Percentiles rank a stretch among this genome's conserved stretches.
Evolutionary conservation across 2,113 vertebrate species (phyloP).

Genomic region (Dissostichus mawsoni): DNA sequence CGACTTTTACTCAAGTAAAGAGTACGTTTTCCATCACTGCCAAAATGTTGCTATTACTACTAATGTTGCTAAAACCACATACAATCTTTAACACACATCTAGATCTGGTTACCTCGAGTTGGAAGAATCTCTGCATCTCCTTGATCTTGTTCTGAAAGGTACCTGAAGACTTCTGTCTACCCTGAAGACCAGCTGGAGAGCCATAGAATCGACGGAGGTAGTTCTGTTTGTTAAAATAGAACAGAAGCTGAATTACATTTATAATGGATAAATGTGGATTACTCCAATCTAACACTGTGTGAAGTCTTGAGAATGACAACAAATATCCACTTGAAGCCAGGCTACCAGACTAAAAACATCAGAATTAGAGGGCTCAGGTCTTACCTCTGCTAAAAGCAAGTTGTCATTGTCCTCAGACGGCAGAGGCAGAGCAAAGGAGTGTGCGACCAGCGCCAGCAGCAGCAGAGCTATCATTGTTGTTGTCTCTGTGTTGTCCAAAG

Average conservation of each 20-base stretch:
- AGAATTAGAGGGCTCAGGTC: background rate
- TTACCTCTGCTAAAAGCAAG: conserved; percentile 75
- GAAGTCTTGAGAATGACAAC: background rate
- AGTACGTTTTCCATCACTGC: too few relatives aligned
- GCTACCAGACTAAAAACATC: background rate
- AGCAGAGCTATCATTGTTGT: conserved; percentile 66
- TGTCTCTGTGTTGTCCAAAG: conserved; percentile 48
- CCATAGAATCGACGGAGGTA: conserved; percentile 78
- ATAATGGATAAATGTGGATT: accelerated
- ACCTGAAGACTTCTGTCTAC: conserved; percentile 6
- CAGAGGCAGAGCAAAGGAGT: conserved; percentile 63
- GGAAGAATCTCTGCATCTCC: conserved; percentile 82
- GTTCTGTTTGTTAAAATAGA: conserved; percentile 61
- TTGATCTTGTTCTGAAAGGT: conserved; percentile 63
- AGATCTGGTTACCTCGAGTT: conserved; percentile 53
- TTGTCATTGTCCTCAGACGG: conserved; percentile 41
- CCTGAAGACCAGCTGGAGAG: conserved; percentile 70
- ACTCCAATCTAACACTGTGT: background rate
- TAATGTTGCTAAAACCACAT: too few relatives aligned
- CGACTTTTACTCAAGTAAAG: too few relatives aligned
- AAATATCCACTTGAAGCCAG: background rate
- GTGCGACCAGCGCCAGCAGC: conserved; percentile 54
- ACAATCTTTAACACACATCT: background rate
- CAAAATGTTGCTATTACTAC: too few relatives aligned
- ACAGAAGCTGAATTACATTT: background rate